Percentiles rank a stretch among this genome's conserved stretches.
Evolutionary conservation across 2,113 vertebrate genomes (phyloP).

Genomic region (Neodontobutis hainanensis): DNA sequence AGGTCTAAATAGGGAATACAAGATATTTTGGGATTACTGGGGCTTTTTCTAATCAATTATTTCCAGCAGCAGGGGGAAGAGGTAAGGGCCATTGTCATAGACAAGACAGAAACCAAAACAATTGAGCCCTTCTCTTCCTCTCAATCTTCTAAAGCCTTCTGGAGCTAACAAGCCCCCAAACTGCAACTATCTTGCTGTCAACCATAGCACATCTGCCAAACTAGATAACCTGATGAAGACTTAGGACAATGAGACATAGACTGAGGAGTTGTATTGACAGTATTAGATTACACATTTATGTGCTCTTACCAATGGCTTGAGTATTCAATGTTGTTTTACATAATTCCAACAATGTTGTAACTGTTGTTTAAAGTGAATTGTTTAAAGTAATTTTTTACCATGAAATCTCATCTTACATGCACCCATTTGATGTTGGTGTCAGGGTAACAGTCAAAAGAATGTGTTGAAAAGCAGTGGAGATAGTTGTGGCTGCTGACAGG

Average conservation of each 20-base stretch:
- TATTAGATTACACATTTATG: too few species aligned
- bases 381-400: not conserved
- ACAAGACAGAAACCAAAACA: slow-evolving; percentile 1
- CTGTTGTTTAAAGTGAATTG: too few species aligned
- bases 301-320: too few species aligned
- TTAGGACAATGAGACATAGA: too few species aligned
- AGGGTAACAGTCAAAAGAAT: slow-evolving; percentile 52
- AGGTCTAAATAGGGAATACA: not conserved
- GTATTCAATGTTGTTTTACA: too few species aligned
- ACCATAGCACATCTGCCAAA: not conserved
- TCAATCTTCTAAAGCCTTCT: not conserved
- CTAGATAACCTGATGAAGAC: too few species aligned
- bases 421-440: slow-evolving; percentile 22
- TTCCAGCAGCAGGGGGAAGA: slow-evolving; percentile 44
- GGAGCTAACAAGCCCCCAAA: slow-evolving; percentile 14
- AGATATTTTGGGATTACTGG: not conserved
- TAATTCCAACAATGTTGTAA: too few species aligned
- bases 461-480: slow-evolving; percentile 17
- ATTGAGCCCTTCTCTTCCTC: slow-evolving; percentile 1
- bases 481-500: slow-evolving; percentile 43
- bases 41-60: slow-evolving; percentile 43
- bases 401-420: not conserved
- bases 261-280: too few species aligned
- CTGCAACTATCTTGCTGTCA: slow-evolving; percentile 9
- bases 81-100: slow-evolving; percentile 36